A percentile compares a stretch with the other conserved stretches of the same genome.
These are phyloP conservation scores for Cryptotermes secundus DNA, from an alignment of 1,140 invertebrate species.

Conservation along the genomic window DNA sequence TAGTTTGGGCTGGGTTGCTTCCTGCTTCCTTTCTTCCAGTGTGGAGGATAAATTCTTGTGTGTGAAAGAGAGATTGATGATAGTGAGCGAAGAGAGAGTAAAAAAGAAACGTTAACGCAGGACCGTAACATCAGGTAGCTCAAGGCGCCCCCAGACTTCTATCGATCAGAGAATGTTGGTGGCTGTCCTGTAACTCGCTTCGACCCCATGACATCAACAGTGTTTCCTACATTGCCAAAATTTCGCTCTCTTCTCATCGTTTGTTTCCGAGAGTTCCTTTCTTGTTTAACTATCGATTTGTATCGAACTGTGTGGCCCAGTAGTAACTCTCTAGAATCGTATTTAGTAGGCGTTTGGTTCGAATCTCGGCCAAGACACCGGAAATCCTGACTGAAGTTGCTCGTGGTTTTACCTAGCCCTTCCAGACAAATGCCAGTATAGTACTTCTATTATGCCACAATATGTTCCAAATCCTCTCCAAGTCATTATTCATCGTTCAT, in stretches of 20 bases:
- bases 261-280: not conserved
- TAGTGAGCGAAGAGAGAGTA: not conserved
- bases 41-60: not conserved
- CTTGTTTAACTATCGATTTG: no score
- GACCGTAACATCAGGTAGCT: not conserved
- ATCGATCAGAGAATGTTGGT: not conserved
- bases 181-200: no score
- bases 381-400: no score
- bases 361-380: no score
- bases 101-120: not conserved
- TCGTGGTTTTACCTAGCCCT: no score
- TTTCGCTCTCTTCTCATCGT: not conserved
- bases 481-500: no score
- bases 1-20: not conserved
- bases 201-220: not conserved
- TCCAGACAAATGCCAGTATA: no score
- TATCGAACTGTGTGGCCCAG: no score
- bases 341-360: no score
- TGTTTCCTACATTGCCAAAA: not conserved
- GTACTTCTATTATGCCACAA: no score
- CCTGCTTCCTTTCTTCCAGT: not conserved
- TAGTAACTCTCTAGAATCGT: no score
- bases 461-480: no score
- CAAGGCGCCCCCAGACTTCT: not conserved
- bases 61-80: constrained; percentile 24